Conservation (phyloP, 2,888 invertebrate genomes). For the Alcis repandata region DNA sequence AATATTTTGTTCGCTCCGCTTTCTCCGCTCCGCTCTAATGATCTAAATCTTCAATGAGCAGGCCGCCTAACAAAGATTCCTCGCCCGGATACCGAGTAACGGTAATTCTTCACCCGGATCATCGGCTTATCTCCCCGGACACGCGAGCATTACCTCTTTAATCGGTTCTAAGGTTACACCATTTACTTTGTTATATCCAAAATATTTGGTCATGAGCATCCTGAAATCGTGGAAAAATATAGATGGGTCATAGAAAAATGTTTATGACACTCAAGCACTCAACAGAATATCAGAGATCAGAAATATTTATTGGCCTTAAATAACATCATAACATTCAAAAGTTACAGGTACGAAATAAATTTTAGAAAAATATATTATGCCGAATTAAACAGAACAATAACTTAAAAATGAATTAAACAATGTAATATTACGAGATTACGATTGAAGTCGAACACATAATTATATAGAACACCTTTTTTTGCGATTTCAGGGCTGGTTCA, state of each 20-base stretch:
- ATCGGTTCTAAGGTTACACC: conserved; percentile 14
- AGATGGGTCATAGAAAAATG: background rate
- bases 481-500: no score
- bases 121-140: conserved; percentile 24
- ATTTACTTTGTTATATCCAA: conserved; percentile 4
- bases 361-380: no score
- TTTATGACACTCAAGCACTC: background rate
- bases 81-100: background rate
- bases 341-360: no score
- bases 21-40: background rate
- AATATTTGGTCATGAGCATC: conserved; percentile 3
- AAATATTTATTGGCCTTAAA: no score
- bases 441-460: no score
- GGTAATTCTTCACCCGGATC: conserved; percentile 25
- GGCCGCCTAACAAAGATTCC: background rate
- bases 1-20: background rate
- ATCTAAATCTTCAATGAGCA: background rate
- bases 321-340: no score
- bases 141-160: conserved; percentile 17
- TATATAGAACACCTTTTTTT: no score
- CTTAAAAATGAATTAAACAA: no score
- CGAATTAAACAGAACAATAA: no score
- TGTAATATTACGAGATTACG: no score
- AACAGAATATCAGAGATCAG: no score
- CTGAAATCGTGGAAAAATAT: background rate